A percentile compares a stretch with the other conserved stretches of the same genome.
These are phyloP conservation scores for Hirtodrosophila alboralis DNA, from an alignment of 2,888 invertebrate genomes.

Conservation along the genomic window DNA sequence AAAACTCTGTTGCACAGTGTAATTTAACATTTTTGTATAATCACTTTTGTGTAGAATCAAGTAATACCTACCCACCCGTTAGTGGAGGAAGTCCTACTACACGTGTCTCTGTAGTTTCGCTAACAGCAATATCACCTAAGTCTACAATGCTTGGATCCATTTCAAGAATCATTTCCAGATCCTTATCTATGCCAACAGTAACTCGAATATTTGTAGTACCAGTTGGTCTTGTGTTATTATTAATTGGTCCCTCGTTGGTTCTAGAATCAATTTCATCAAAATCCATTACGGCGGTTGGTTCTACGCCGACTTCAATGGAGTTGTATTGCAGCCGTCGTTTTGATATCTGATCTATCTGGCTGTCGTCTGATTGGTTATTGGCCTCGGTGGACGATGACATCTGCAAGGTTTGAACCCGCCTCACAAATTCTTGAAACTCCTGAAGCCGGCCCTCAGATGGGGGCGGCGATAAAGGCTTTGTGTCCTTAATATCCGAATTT, in stretches of 20 bases:
- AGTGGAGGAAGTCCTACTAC: conserved; percentile 81
- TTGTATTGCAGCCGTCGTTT: not conserved
- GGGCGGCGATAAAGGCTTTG: conserved; percentile 13
- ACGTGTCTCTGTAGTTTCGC: conserved; percentile 64
- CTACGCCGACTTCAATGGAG: conserved; percentile 74
- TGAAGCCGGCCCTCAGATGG: conserved; percentile 38
- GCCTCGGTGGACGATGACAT: conserved; percentile 58
- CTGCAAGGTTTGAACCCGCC: conserved; percentile 72
- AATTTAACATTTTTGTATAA: no score
- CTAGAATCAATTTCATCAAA: conserved; percentile 34
- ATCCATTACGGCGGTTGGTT: conserved; percentile 67
- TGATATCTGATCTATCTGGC: not conserved
- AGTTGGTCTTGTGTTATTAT: conserved; percentile 1
- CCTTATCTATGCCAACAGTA: conserved; percentile 86
- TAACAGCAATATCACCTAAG: conserved; percentile 76
- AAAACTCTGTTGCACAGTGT: no score
- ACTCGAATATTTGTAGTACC: conserved; percentile 83
- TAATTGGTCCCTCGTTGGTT: not conserved
- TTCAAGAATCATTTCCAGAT: conserved; percentile 87
- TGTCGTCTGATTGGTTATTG: not conserved
- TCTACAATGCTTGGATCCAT: conserved; percentile 87
- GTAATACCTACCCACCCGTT: conserved; percentile 81
- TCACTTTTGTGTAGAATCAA: not conserved
- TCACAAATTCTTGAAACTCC: conserved; percentile 79
- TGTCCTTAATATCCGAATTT: conserved; percentile 1